Evolutionary conservation across 2,888 invertebrate species (phyloP).

Genomic region (Zygothrica quintamaculata): DNA sequence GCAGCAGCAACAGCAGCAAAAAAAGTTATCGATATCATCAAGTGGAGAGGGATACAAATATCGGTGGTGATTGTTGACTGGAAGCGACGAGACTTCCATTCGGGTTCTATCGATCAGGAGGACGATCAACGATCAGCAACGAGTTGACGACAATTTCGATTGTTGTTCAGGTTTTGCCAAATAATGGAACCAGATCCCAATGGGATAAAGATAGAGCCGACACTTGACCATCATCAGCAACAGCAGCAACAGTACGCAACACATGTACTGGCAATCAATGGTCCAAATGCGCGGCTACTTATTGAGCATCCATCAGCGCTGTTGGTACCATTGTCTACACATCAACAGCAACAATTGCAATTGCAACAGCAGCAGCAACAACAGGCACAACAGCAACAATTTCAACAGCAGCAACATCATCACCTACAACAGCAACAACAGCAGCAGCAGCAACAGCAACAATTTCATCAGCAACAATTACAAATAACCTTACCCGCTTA

Average conservation of each 20-base stretch:
- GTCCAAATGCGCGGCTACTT: slow-evolving; percentile 83
- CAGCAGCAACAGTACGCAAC: slow-evolving; percentile 82
- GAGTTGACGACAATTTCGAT: slow-evolving; percentile 76
- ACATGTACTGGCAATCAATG: slow-evolving; percentile 83
- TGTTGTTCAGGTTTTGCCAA: slow-evolving; percentile 77
- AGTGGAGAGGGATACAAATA: slow-evolving; percentile 38
- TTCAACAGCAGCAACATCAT: slow-evolving; percentile 72
- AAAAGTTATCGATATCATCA: slow-evolving; percentile 52
- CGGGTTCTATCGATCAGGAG: slow-evolving; percentile 13
- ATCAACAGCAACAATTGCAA: slow-evolving; percentile 76
- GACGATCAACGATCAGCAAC: slow-evolving; percentile 19
- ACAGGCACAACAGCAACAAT: slow-evolving; percentile 73
- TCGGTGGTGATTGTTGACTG: slow-evolving; percentile 51
- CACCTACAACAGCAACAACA: slow-evolving; percentile 70
- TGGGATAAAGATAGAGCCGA: slow-evolving; percentile 84
- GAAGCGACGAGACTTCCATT: slow-evolving; percentile 14
- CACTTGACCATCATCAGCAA: slow-evolving; percentile 82
- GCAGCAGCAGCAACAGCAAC: slow-evolving; percentile 75
- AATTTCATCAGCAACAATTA: slow-evolving; percentile 77
- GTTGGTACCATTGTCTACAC: slow-evolving; percentile 81
- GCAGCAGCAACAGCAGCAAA: slow-evolving; percentile 37
- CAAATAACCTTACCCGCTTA: slow-evolving; percentile 76
- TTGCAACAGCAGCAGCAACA: slow-evolving; percentile 73
- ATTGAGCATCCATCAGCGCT: slow-evolving; percentile 83
- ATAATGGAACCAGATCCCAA: slow-evolving; percentile 85